Conservation (phyloP, 2,113 vertebrate genomes). For the Lipophrys pholis region DNA sequence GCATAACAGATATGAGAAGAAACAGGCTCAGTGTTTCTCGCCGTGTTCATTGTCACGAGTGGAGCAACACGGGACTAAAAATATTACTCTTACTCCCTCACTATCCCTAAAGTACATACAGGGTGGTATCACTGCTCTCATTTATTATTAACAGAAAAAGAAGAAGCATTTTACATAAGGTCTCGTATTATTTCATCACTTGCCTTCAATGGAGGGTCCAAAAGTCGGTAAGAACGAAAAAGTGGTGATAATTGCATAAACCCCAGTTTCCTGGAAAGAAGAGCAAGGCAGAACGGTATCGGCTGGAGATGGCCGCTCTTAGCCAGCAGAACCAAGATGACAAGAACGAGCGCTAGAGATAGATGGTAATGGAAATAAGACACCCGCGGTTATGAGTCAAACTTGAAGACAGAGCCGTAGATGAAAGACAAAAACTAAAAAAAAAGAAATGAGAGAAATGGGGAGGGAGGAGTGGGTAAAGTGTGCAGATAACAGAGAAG, state of each 20-base stretch:
- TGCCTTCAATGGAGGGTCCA: not conserved
- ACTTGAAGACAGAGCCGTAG: slow-evolving; percentile 32
- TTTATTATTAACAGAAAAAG: not conserved
- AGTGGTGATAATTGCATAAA: not conserved
- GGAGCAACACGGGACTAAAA: too few species aligned
- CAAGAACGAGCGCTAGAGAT: slow-evolving; percentile 20
- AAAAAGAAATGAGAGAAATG: too few species aligned
- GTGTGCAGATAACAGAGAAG: not conserved
- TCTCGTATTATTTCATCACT: not conserved
- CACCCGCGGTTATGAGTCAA: slow-evolving; percentile 39
- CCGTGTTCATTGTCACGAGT: too few species aligned
- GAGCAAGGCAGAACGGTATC: not conserved
- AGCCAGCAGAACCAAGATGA: slow-evolving; percentile 25
- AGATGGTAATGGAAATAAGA: slow-evolving; percentile 43
- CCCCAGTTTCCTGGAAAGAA: not conserved
- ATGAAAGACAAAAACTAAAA: slow-evolving; percentile 37
- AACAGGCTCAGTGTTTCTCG: too few species aligned
- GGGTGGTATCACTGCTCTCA: not conserved
- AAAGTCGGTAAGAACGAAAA: not conserved
- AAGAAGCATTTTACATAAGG: not conserved
- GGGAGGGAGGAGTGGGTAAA: slow-evolving; percentile 24
- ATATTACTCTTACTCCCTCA: too few species aligned
- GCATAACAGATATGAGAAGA: too few species aligned
- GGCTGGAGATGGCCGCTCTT: slow-evolving; percentile 10
- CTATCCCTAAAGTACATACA: not conserved